Base-by-base conservation (phyloP, 2,888 invertebrate species). In the Galeopsomyia nigrocyanea region DNA sequence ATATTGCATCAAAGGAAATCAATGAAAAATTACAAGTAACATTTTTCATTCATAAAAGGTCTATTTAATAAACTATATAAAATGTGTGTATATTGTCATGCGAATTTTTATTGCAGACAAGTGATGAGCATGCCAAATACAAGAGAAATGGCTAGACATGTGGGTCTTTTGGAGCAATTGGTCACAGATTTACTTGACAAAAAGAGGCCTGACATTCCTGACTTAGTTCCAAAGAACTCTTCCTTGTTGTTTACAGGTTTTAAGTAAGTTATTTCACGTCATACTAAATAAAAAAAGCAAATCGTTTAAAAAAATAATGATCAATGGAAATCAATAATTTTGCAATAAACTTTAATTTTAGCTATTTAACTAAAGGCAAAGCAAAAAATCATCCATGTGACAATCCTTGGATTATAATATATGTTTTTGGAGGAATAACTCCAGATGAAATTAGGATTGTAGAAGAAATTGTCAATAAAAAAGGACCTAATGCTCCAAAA, bases 341-440 rank as follows among this genome's bases (percentile, higher is more conserved):
- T 51, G 7, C 46, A 14, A n/a, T 26, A 47, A 26, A 31, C 57
- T 62, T 55, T 58, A 53, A 22, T 47, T 56, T 31, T 87, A 92
- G 92, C 78, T 90, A 92, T 62, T 87, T 93, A 68, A 89, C 88
- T 77, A 88, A 80, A 71, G 82, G 87, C 68, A 87, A 88, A 69
- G 77, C 88, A 19, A 89, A 84, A 56, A 87, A 85, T 55, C 90
- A 91, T 73, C 93, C 92, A 0, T 83, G 90, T 16, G 92, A 93
- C 81, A 91, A 90, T 79, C 88, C 90, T 0, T 88, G 89, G 31
- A 87, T 93, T 69, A 89, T 93, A 21, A 83, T 93, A 16, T 92
- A 90, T 80, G 88, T 93, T 10, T 83, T 93, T 14, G 93, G 93
- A 9, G 93, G 93, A 9, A 86, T 92, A 3, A 91, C 92, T 0